Conservation (phyloP, 2,888 invertebrate genomes). For the Sarcophaga carnaria region DNA sequence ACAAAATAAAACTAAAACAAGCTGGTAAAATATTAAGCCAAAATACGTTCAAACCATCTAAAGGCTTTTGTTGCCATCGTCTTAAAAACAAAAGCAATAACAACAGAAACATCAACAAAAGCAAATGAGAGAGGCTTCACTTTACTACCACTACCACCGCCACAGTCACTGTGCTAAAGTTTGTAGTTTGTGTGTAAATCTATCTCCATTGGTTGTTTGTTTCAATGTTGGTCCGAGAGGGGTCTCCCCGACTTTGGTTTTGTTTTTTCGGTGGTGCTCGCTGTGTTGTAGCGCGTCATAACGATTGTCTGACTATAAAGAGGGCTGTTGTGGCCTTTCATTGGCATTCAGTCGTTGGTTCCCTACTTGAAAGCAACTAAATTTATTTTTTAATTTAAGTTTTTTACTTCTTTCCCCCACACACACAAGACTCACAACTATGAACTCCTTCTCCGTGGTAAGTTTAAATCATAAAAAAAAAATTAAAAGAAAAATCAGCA, state of each 20-base stretch:
- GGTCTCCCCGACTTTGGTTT: constrained; percentile 31
- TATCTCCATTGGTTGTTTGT: constrained; percentile 4
- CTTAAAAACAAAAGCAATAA: constrained; percentile 12
- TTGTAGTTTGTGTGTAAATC: constrained; percentile 29
- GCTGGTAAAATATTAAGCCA: constrained; percentile 41
- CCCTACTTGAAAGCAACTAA: constrained; percentile 82
- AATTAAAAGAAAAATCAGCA: constrained; percentile 20
- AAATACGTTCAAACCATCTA: constrained; percentile 37
- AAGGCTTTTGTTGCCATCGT: constrained; percentile 40
- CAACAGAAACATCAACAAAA: constrained; percentile 38
- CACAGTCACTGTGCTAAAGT: constrained; percentile 29
- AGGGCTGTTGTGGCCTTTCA: constrained; percentile 79
- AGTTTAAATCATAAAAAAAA: constrained; percentile 71
- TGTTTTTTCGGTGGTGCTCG: constrained; percentile 39
- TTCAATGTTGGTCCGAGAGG: constrained; percentile 34
- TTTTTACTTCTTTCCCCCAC: constrained; percentile 80
- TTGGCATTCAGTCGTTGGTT: constrained; percentile 82
- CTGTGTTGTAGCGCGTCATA: constrained; percentile 17
- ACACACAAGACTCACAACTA: constrained; percentile 80
- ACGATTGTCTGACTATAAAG: constrained; percentile 79
- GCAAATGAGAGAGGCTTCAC: constrained; percentile 19
- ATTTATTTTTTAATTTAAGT: constrained; percentile 79
- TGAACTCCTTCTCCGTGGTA: constrained; percentile 83
- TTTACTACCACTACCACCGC: constrained; percentile 11
- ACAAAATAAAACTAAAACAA: constrained; percentile 21